These are phyloP conservation scores for Dorcus hopei DNA, from an alignment of 2,888 invertebrate genomes.

Conservation along the genomic window DNA sequence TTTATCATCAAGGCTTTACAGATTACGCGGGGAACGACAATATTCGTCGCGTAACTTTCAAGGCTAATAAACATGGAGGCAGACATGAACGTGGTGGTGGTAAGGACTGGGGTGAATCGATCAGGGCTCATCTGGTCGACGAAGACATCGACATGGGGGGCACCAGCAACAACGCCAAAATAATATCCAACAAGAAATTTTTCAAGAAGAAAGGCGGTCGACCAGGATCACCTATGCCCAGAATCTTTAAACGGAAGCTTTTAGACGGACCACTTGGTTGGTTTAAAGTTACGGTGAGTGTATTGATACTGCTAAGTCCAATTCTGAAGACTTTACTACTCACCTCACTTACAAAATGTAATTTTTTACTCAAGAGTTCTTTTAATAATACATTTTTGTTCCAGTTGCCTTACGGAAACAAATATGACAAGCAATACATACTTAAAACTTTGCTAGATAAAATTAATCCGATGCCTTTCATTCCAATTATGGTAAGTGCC, in stretches of 20 bases:
- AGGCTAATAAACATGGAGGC: slow-evolving; percentile 51
- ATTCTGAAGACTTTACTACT: not conserved
- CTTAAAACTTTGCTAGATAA: slow-evolving; percentile 59
- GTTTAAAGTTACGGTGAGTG: slow-evolving; percentile 66
- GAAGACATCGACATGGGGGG: slow-evolving; percentile 64
- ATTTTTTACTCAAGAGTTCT: not conserved
- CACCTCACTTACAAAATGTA: too few relatives aligned
- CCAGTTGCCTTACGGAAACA: slow-evolving; percentile 66
- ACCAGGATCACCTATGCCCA: slow-evolving; percentile 51
- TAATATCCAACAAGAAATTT: slow-evolving; percentile 8
- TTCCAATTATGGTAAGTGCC: slow-evolving; percentile 57
- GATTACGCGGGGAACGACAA: slow-evolving; percentile 28
- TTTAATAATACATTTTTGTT: not conserved
- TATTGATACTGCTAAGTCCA: not conserved
- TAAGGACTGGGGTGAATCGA: slow-evolving; percentile 25
- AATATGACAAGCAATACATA: slow-evolving; percentile 69
- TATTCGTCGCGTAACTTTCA: slow-evolving; percentile 54
- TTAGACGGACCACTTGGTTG: slow-evolving; percentile 59
- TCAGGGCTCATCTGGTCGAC: slow-evolving; percentile 52
- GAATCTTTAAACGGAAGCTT: slow-evolving; percentile 49
- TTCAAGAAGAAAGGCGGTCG: slow-evolving; percentile 49
- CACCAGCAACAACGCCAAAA: slow-evolving; percentile 30
- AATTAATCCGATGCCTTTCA: slow-evolving; percentile 64
- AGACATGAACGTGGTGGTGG: slow-evolving; percentile 27
- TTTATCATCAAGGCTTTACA: not conserved